Evolutionary conservation across 2,113 vertebrate species (phyloP).

Genomic region (Rhabdomys dilectus): DNA sequence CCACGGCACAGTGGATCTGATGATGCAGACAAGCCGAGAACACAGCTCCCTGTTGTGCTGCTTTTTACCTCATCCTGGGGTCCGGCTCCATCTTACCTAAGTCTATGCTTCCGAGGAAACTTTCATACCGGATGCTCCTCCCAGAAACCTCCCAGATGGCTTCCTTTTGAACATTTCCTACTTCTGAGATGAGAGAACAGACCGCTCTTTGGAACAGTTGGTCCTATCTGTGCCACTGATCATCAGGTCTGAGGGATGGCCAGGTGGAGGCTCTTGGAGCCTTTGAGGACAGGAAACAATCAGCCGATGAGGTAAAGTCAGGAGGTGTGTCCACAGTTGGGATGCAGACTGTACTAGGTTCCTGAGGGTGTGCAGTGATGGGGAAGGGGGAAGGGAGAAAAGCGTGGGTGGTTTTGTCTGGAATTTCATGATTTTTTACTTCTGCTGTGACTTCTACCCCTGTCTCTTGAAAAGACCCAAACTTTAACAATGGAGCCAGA

Average conservation of each 20-base stretch:
- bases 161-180: background rate
- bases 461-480: slow-evolving; percentile 53
- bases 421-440: background rate
- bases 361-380: background rate
- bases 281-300: background rate
- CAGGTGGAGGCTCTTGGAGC: accelerated
- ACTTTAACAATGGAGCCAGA: slow-evolving; percentile 63
- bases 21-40: too few species aligned
- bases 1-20: background rate
- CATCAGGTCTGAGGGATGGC: accelerated
- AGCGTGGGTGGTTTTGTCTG: background rate
- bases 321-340: slow-evolving; percentile 11
- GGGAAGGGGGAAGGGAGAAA: background rate
- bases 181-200: background rate
- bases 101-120: background rate
- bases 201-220: background rate
- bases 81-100: background rate
- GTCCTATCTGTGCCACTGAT: background rate
- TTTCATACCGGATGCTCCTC: background rate
- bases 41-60: accelerated
- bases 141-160: background rate
- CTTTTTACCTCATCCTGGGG: accelerated
- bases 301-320: background rate
- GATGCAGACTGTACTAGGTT: background rate
- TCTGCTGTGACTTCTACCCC: background rate